Conservation (phyloP, 2,113 vertebrate species). For the Toxostoma redivivum region DNA sequence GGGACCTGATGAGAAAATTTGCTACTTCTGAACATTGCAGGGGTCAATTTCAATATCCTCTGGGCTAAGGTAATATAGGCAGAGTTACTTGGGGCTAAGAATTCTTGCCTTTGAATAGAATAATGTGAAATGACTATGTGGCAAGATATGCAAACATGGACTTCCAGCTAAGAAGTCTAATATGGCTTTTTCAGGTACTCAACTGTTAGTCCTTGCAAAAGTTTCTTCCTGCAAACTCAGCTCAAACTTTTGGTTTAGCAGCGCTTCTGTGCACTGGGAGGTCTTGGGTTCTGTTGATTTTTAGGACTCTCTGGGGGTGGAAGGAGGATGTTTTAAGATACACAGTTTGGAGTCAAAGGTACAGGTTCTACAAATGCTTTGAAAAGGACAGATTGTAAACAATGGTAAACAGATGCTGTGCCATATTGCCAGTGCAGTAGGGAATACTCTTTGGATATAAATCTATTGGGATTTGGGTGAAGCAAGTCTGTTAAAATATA, state of each 20-base stretch:
- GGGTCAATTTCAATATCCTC: slow-evolving; percentile 56
- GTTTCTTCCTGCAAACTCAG: neutral
- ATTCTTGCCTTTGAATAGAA: slow-evolving; percentile 52
- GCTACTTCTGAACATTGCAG: slow-evolving; percentile 47
- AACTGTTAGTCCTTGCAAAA: neutral
- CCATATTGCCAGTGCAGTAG: neutral
- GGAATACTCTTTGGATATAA: neutral
- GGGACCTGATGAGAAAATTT: slow-evolving; percentile 40
- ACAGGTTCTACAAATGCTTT: neutral
- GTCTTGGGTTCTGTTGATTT: neutral
- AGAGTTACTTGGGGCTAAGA: slow-evolving; percentile 32
- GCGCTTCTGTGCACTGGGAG: neutral
- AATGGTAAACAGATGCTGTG: neutral
- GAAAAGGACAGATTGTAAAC: neutral
- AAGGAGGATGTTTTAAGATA: neutral
- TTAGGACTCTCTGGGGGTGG: neutral
- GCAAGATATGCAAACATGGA: slow-evolving; percentile 48
- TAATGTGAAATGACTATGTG: slow-evolving; percentile 28
- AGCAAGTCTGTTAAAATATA: neutral
- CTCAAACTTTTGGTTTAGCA: neutral
- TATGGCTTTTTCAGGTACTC: neutral
- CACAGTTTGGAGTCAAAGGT: neutral
- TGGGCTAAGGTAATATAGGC: neutral
- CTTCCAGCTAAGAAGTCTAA: slow-evolving; percentile 38
- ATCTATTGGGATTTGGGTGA: neutral